A percentile compares a stretch with the other conserved stretches of the same genome.
phyloP scores from a whole-genome alignment of 2,888 invertebrate genomes.

The Stenolophus ochropezus region DNA sequence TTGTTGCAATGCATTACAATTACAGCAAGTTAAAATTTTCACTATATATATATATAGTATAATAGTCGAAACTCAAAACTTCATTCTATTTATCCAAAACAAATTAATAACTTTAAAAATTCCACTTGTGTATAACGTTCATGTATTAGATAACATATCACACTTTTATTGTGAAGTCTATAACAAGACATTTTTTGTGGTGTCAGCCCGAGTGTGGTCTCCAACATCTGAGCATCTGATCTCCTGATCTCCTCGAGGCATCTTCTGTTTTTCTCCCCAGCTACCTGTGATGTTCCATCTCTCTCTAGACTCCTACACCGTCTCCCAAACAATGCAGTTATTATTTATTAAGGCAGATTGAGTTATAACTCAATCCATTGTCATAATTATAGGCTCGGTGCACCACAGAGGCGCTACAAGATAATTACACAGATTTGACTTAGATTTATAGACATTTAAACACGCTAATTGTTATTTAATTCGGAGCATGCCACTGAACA shows the following conservation, averaged over 20 bases:
- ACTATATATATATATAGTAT: too few species aligned
- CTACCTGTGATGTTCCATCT: constrained; percentile 17
- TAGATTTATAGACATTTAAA: constrained; percentile 31
- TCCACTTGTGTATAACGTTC: too few species aligned
- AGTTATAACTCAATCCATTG: constrained; percentile 30
- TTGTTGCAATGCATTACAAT: too few species aligned
- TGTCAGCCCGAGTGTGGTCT: background rate
- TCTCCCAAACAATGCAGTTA: constrained; percentile 34
- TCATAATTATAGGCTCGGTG: constrained; percentile 41
- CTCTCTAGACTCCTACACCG: constrained; percentile 28
- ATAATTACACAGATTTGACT: constrained; percentile 37
- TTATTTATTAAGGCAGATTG: constrained; percentile 35
- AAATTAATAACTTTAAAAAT: too few species aligned
- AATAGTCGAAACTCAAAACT: too few species aligned
- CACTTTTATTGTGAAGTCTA: too few species aligned
- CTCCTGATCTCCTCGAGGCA: background rate
- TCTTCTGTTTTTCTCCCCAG: background rate
- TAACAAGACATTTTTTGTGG: background rate
- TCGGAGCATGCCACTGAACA: background rate
- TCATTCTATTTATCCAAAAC: too few species aligned
- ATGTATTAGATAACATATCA: too few species aligned
- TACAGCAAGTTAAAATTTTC: too few species aligned
- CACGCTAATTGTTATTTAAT: constrained; percentile 39
- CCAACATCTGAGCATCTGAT: background rate
- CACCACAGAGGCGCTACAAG: constrained; percentile 32